These are phyloP conservation scores for Plecturocebus donacophilus DNA, from an alignment of 2,113 vertebrate species.

Conservation along the genomic window DNA sequence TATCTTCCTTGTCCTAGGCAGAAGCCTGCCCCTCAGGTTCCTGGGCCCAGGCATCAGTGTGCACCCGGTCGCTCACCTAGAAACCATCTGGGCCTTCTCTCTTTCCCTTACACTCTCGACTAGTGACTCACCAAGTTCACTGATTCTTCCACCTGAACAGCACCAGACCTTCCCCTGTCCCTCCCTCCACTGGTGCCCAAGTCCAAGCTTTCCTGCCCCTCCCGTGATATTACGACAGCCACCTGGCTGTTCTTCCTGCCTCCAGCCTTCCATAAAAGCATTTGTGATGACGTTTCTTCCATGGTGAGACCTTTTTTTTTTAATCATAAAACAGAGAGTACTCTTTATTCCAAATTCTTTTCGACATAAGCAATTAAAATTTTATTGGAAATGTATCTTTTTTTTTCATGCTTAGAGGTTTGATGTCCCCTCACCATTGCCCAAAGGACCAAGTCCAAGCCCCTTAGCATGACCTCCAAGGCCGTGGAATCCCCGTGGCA, in stretches of 20 bases:
- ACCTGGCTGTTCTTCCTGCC: neutral
- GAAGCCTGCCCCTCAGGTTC: neutral
- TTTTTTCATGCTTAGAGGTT: neutral
- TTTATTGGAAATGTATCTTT: neutral
- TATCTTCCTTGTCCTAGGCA: neutral
- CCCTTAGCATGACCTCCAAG: rapidly evolving
- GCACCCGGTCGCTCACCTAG: rapidly evolving
- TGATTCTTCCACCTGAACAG: neutral
- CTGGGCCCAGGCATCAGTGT: neutral
- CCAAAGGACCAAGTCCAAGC: neutral
- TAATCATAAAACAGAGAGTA: neutral
- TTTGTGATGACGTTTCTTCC: neutral
- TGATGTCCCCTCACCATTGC: neutral
- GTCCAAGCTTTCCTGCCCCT: neutral
- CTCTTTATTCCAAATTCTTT: neutral
- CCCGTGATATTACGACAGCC: rapidly evolving
- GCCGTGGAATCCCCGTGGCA: rapidly evolving
- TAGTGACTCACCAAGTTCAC: neutral
- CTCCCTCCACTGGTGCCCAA: rapidly evolving
- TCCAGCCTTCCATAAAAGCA: neutral
- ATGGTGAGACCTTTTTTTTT: neutral
- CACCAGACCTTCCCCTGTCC: rapidly evolving
- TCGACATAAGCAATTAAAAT: neutral
- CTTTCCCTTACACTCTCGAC: neutral
- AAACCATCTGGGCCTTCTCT: neutral